A percentile compares a stretch with the other conserved stretches of the same genome.
phyloP scores from a whole-genome alignment of 2,797 vertebrate species.

The Fistularia tabacaria region DNA sequence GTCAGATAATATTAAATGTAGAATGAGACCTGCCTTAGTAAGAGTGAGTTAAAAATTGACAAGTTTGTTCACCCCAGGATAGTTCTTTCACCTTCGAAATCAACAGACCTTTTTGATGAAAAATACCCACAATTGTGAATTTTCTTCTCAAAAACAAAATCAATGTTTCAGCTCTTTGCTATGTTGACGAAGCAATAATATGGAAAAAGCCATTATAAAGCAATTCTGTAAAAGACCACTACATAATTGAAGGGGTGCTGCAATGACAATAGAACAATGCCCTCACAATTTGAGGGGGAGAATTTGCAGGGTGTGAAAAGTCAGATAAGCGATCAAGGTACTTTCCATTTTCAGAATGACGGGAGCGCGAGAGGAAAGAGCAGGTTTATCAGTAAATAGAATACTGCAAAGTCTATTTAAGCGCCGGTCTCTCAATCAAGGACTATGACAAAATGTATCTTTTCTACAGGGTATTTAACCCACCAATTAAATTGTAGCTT shows the following conservation, averaged over 20 bases:
- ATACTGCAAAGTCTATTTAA: constrained; percentile 6
- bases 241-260: constrained; percentile 1
- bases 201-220: not conserved
- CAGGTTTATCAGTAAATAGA: constrained; percentile 64
- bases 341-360: constrained; percentile 31
- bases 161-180: not conserved
- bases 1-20: no score
- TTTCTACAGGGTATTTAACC: no score
- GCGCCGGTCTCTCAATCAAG: constrained; percentile 7
- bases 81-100: no score
- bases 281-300: constrained; percentile 22
- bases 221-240: constrained; percentile 1
- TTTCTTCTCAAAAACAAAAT: no score
- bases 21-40: no score
- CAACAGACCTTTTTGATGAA: no score
- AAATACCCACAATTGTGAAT: no score
- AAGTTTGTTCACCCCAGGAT: no score
- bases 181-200: not conserved
- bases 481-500: no score
- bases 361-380: constrained; percentile 1
- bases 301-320: constrained; percentile 37
- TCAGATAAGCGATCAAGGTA: constrained; percentile 52
- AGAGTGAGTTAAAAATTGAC: no score
- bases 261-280: constrained; percentile 4
- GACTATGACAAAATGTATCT: not conserved